Evolutionary conservation across 2,797 vertebrate species (phyloP), one percentile per base, ranked within the genome.

Genomic region (Onychomys torridus): DNA sequence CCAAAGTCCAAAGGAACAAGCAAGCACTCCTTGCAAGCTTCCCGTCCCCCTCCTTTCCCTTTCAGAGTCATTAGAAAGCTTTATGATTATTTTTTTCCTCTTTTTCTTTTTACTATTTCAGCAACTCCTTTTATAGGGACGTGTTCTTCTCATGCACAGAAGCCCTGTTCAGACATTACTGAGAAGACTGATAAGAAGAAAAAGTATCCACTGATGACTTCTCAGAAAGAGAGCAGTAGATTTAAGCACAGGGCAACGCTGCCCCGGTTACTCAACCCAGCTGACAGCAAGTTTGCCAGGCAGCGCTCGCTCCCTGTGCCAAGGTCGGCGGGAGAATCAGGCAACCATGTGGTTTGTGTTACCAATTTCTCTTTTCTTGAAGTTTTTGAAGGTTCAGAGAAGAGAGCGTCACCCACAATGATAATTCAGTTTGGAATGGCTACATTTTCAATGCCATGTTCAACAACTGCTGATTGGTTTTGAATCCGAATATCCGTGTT

Each of bases 321-420:
- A 97, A 98, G 97, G 96, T 95, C 94, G 97, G 98, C 93, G 85
- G 96, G 96, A 89, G 98, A 97, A 98, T 93, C 95, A 98, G 97
- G 95, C 97, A 97, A 93, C 89, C 98, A 98, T 98, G 96, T 98
- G 98, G 95, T 98, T 98, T 98, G 97, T 97, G 98, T 99, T 98
- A 98, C 97, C 96, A 93, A 96, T 96, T 98, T 97, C 97, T 98
- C 97, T 92, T 97, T 96, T 97, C 96, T 32, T 97, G 17, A 55
- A 97, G 97, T 90, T 97, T 97, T 98, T 98, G 97, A 97, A 97
- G 96, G 96, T 98, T 98, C 98, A 93, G 97, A 98, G 98, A 98
- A 97, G 97, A 98, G 97, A 98, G 97, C 89, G 96, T 98, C 97
- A 98, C 85, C 93, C 90, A 92, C 79, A 82, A 98, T 97, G 98